Evolutionary conservation across 23 tunicate species (phyloP).

Genomic region (Botrylloides violaceus): DNA sequence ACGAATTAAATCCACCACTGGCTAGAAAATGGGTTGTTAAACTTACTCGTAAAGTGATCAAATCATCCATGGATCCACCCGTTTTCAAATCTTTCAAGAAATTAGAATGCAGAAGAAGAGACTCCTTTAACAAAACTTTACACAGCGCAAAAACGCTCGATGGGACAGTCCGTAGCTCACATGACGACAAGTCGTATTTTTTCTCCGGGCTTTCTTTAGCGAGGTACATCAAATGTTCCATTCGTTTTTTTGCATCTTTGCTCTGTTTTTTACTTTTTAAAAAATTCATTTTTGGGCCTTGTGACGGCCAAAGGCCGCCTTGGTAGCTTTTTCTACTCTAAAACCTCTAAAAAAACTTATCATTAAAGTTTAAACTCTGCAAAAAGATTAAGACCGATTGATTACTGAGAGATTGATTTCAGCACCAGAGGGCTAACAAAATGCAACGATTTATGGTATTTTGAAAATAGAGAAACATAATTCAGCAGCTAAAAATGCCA

Average conservation of each 20-base stretch:
- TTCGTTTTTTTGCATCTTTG: constrained; percentile 78
- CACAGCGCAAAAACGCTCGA: constrained; percentile 54
- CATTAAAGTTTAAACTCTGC: too few relatives aligned
- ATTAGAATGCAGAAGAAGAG: constrained; percentile 68
- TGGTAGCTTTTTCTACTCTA: too few relatives aligned
- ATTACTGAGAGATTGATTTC: too few relatives aligned
- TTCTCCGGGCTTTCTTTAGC: constrained; percentile 78
- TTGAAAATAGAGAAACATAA: too few relatives aligned
- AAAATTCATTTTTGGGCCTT: constrained; percentile 29
- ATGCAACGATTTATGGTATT: too few relatives aligned
- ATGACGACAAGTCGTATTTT: constrained; percentile 56
- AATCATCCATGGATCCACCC: constrained; percentile 62
- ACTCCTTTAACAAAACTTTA: constrained; percentile 57
- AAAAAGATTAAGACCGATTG: too few relatives aligned
- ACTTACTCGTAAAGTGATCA: constrained; percentile 49
- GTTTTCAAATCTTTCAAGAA: constrained; percentile 48
- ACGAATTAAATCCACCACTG: too few relatives aligned
- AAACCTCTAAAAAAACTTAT: too few relatives aligned
- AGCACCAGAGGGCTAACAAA: too few relatives aligned
- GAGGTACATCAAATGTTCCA: constrained; percentile 66
- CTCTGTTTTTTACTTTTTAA: constrained; percentile 77
- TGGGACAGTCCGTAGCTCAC: constrained; percentile 60
- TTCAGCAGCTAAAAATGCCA: too few relatives aligned
- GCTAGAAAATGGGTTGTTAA: too few relatives aligned
- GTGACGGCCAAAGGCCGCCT: background rate